Base-by-base conservation (phyloP, 2,888 invertebrate species). In the Galerucella nymphaeae region DNA sequence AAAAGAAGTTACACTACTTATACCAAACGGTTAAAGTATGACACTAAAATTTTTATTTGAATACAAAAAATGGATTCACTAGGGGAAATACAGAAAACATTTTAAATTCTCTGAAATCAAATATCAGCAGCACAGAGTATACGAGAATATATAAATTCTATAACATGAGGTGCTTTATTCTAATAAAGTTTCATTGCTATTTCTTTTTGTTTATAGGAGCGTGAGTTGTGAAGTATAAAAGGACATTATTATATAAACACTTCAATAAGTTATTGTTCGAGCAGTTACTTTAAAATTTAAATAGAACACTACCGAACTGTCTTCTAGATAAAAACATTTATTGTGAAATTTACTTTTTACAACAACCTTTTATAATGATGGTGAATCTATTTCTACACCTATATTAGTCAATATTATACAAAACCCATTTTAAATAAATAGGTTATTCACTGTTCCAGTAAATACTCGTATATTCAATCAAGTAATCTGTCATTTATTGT, bases 1-100 rank as follows among this genome's bases (percentile, higher is more conserved):
- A 62, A 62, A 62, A 42, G 30, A 18, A 42, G 61, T 16, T 16
- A 62, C 61, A 16, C 42, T 42, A 16, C 42, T 42, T 30, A 23
- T 58, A 30, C n/a, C 58, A 58, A 30, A 30, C 2, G 0, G 14
- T 45, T 14, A 13, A 45, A 45, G 45, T 58, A 58, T 58, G 30
- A 53, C 53, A 18, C 53, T 10, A 53, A 1, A 18, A 18, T 53
- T 53, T 53, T 18, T 53, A 53, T 9, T 18, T 16, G 3, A 9
- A 53, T 18, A 53, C 10, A 53, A 10, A 2, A n/a, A n/a, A n/a
- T n/a, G n/a, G n/a, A 16, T 53, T 6, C 9, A 18, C 53, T 2
- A 8, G n/a, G 45, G 11, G 1, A 45, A 45, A 30, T 30, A 30
- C 30, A 30, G 6, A 30, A 30, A 30, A 30, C 30, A 6, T 6